Conservation (phyloP, 2,797 vertebrate species). For the Acestrorhynchus altus region DNA sequence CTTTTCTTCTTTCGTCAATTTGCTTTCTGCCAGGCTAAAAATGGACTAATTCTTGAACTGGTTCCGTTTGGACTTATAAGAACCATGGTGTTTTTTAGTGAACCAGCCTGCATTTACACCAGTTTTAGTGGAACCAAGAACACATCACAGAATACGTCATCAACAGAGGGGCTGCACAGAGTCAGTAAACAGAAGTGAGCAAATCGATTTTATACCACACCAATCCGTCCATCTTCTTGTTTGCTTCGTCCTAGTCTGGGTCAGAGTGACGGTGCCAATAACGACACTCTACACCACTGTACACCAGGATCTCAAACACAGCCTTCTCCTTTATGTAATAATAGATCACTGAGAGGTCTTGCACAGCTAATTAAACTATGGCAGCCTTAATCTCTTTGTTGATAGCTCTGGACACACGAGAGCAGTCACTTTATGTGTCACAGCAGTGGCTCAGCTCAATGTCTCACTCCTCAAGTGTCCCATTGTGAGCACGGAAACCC, state of each 20-base stretch:
- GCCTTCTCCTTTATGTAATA: background rate
- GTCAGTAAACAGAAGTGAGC: no score
- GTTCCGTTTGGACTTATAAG: no score
- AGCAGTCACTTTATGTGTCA: conserved; percentile 34
- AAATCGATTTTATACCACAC: no score
- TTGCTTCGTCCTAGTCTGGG: no score
- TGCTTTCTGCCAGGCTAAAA: conserved; percentile 27
- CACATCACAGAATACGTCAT: no score
- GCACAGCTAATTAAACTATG: conserved; percentile 15
- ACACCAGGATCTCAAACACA: background rate
- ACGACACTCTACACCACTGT: background rate
- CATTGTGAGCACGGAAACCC: conserved; percentile 39
- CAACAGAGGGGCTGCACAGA: no score
- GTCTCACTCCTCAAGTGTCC: conserved; percentile 39
- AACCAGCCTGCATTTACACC: no score
- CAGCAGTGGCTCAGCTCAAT: conserved; percentile 25
- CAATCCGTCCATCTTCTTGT: no score
- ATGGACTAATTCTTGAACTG: background rate
- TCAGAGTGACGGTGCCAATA: background rate
- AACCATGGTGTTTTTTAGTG: no score
- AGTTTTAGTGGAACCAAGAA: no score
- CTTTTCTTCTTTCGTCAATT: conserved; percentile 16
- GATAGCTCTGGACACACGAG: conserved; percentile 44
- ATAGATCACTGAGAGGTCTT: conserved; percentile 30
- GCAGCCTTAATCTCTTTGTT: conserved; percentile 14